phyloP scores from a whole-genome alignment of 1,140 invertebrate genomes.

The Calliphora vicina region DNA sequence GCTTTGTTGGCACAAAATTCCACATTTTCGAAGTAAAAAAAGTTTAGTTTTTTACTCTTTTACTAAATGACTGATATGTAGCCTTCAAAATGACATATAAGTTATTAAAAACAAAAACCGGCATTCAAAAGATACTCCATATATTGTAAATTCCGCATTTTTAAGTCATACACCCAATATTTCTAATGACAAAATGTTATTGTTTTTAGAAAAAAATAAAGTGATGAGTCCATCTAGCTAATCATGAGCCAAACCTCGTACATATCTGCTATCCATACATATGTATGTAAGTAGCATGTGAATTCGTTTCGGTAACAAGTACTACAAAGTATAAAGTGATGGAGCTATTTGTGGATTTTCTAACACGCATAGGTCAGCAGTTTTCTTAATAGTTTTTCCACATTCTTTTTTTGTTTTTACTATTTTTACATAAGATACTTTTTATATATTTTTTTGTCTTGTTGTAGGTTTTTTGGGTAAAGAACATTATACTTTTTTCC shows the following conservation, averaged over 20 bases:
- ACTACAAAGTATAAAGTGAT: constrained; percentile 8
- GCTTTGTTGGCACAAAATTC: too few relatives aligned
- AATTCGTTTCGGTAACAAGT: background rate
- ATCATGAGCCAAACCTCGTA: background rate
- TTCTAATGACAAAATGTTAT: too few relatives aligned
- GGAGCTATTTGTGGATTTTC: constrained; percentile 29
- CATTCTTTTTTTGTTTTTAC: background rate
- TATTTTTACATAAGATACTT: background rate
- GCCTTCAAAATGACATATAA: too few relatives aligned
- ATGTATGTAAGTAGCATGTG: background rate
- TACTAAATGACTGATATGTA: too few relatives aligned
- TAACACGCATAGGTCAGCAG: constrained; percentile 29
- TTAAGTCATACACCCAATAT: too few relatives aligned
- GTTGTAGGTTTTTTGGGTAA: background rate
- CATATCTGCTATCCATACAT: background rate
- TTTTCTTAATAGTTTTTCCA: constrained; percentile 30
- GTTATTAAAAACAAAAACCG: too few relatives aligned
- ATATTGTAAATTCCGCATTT: too few relatives aligned
- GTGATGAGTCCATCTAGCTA: background rate
- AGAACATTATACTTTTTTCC: background rate
- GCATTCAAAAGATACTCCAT: too few relatives aligned
- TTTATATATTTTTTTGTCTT: background rate
- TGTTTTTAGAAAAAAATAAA: too few relatives aligned
- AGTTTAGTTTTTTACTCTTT: too few relatives aligned
- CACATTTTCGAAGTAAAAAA: too few relatives aligned